These are phyloP conservation scores for Megaustenia siamemsis DNA, from an alignment of 2,888 invertebrate genomes.

Conservation along the genomic window DNA sequence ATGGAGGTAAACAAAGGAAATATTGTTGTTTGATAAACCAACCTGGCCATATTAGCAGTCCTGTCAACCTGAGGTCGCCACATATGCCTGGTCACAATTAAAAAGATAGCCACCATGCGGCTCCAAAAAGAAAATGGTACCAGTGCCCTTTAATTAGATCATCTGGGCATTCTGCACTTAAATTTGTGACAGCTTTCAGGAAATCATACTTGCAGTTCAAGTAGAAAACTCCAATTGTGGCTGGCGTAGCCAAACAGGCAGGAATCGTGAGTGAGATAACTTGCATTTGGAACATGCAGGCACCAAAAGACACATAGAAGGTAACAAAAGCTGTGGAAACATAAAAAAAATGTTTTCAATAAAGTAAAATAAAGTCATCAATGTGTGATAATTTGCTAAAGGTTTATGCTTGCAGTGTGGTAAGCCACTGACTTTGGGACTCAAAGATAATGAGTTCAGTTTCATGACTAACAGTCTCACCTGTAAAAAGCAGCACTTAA, in stretches of 20 bases:
- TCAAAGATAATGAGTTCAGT: too few relatives aligned
- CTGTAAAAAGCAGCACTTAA: too few relatives aligned
- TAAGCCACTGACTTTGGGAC: too few relatives aligned
- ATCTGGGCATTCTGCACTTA: background rate
- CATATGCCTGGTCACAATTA: slow-evolving; percentile 74
- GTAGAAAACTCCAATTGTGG: slow-evolving; percentile 19
- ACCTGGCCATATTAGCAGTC: slow-evolving; percentile 73
- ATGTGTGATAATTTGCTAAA: too few relatives aligned
- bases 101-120: slow-evolving; percentile 70
- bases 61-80: slow-evolving; percentile 73
- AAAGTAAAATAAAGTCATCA: background rate
- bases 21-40: too few relatives aligned
- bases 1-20: too few relatives aligned
- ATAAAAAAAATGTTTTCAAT: background rate
- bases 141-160: background rate
- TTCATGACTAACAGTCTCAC: too few relatives aligned
- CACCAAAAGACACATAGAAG: slow-evolving; percentile 81
- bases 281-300: slow-evolving; percentile 82
- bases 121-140: slow-evolving; percentile 51
- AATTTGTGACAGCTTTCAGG: slow-evolving; percentile 9
- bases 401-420: too few relatives aligned
- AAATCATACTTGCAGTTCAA: slow-evolving; percentile 16
- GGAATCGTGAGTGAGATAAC: slow-evolving; percentile 80
- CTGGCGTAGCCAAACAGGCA: slow-evolving; percentile 78
- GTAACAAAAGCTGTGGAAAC: slow-evolving; percentile 59